Evolutionary conservation across 2,113 vertebrate species (phyloP).

Genomic region (Tylochromis polylepis): DNA sequence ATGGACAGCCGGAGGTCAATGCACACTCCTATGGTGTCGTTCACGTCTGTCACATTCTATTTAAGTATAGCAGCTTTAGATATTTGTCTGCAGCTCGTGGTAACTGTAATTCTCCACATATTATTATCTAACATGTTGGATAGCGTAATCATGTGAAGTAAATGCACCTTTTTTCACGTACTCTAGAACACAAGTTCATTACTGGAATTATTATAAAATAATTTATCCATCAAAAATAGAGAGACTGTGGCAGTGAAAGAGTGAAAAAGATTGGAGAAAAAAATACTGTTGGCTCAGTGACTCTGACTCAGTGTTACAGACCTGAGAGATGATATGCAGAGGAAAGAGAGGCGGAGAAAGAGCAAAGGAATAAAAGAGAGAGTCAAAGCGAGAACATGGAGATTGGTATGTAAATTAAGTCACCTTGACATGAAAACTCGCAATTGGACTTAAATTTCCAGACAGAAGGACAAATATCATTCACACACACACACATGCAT

Average conservation of each 20-base stretch:
- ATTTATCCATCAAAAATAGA: conserved; percentile 24
- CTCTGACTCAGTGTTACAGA: conserved; percentile 14
- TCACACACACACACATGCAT: neutral
- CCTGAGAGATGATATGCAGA: conserved; percentile 14
- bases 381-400: neutral
- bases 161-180: conserved; percentile 1
- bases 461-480: conserved; percentile 48
- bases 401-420: conserved; percentile 58
- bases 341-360: neutral
- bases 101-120: conserved; percentile 37
- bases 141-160: conserved; percentile 34
- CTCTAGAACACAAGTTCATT: conserved; percentile 35
- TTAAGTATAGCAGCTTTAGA: conserved; percentile 24
- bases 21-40: conserved; percentile 46
- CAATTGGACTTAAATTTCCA: conserved; percentile 47
- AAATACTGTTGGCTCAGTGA: conserved; percentile 9
- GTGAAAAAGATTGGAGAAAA: neutral
- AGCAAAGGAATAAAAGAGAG: neutral
- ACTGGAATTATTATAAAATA: conserved; percentile 25
- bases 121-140: conserved; percentile 33
- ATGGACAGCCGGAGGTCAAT: conserved; percentile 49
- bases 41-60: conserved; percentile 58
- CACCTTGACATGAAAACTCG: conserved; percentile 44
- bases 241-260: neutral
- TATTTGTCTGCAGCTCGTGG: conserved; percentile 36